Percentiles rank a stretch among this genome's conserved stretches.
Conservation (phyloP, 2,797 vertebrate genomes). For the Propithecus perrieri region DNA sequence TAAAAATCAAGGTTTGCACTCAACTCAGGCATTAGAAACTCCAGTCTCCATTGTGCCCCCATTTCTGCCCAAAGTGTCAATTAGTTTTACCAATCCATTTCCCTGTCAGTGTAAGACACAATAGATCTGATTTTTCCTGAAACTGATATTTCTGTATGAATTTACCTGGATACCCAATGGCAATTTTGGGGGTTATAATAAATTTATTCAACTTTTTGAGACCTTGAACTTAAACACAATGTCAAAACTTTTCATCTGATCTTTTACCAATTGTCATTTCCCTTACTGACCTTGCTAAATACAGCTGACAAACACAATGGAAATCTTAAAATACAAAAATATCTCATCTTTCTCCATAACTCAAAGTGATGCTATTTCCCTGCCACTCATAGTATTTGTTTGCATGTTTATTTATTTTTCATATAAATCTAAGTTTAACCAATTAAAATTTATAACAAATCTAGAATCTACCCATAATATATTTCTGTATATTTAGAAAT, state of each 20-base stretch:
- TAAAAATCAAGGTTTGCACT: neutral
- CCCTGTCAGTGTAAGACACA: neutral
- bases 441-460: constrained; percentile 17
- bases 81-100: neutral
- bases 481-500: constrained; percentile 1
- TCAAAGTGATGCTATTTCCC: neutral
- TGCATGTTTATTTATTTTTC: neutral
- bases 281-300: constrained; percentile 29
- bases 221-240: constrained; percentile 30
- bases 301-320: neutral
- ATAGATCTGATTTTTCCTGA: neutral
- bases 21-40: neutral
- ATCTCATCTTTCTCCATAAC: neutral
- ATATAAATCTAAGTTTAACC: constrained; percentile 1
- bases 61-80: neutral
- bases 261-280: constrained; percentile 44
- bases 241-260: constrained; percentile 22
- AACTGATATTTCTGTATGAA: neutral
- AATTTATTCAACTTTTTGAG: constrained; percentile 42
- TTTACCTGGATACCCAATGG: neutral
- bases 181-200: neutral
- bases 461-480: neutral
- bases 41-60: neutral
- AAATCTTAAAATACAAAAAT: constrained; percentile 32
- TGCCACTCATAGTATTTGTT: neutral